Conservation (phyloP, 2,797 vertebrate species). For the Gymnothorax javanicus region DNA sequence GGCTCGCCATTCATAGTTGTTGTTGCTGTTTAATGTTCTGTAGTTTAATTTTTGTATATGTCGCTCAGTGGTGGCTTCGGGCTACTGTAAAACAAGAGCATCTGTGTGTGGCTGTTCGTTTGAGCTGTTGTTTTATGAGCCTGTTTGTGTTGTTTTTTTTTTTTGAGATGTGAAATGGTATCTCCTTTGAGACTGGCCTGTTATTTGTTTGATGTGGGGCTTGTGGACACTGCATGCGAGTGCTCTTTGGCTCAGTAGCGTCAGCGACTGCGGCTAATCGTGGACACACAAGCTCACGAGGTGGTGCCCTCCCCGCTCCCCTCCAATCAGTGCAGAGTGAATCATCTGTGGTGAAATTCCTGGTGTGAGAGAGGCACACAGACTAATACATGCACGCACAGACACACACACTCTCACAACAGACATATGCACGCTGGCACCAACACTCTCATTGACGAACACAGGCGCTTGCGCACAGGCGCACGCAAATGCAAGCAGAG, state of each 20-base stretch:
- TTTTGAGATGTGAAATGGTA: not conserved
- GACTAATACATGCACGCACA: not conserved
- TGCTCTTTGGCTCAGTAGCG: not conserved
- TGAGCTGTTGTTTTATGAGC: not conserved
- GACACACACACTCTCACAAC: not conserved
- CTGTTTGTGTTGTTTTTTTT: too few relatives aligned
- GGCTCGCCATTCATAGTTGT: not conserved
- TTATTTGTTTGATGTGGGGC: not conserved
- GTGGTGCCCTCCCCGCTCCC: conserved; percentile 33
- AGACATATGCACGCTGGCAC: not conserved
- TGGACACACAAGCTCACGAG: conserved; percentile 18
- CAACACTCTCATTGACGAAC: not conserved
- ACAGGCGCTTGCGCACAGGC: not conserved
- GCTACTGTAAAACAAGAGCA: not conserved
- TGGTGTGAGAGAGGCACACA: not conserved
- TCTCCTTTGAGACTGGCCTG: not conserved
- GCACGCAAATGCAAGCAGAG: not conserved
- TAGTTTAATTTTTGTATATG: not conserved
- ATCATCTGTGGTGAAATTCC: conserved; percentile 19
- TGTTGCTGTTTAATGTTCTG: not conserved
- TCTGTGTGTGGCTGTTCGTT: not conserved
- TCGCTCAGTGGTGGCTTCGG: not conserved
- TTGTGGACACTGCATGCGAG: not conserved
- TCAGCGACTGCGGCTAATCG: not conserved
- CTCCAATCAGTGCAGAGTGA: not conserved